phyloP scores from a whole-genome alignment of 2,113 vertebrate species.

The Neogobius melanostomus region DNA sequence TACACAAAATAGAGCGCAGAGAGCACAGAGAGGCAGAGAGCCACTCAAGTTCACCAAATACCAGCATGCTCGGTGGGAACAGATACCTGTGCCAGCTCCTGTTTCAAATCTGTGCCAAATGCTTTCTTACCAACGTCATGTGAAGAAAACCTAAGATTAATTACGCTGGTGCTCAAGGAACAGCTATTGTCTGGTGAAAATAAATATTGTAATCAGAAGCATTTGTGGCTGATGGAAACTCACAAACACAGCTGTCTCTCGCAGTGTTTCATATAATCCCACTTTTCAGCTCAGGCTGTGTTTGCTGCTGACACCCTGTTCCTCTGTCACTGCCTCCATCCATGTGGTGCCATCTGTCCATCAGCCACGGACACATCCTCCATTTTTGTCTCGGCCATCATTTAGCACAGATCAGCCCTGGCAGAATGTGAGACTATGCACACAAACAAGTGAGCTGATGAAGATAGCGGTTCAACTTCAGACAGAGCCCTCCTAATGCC shows the following conservation, averaged over 20 bases:
- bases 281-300: conserved; percentile 24
- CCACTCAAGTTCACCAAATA: conserved; percentile 23
- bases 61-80: conserved; percentile 20
- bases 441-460: conserved; percentile 10
- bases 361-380: conserved; percentile 35
- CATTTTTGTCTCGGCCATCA: conserved; percentile 50
- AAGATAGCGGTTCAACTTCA: conserved; percentile 25
- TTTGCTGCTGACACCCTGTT: conserved; percentile 35
- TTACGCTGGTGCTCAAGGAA: conserved; percentile 36
- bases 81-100: conserved; percentile 33
- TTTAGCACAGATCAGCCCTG: conserved; percentile 35
- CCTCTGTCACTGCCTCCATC: conserved; percentile 42
- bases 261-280: conserved; percentile 35
- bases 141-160: conserved; percentile 54
- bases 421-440: conserved; percentile 16
- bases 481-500: conserved; percentile 34
- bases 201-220: conserved; percentile 53
- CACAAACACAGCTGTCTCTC: conserved; percentile 48
- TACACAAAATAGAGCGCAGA: conserved; percentile 32
- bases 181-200: conserved; percentile 41
- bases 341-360: conserved; percentile 51
- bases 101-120: conserved; percentile 31
- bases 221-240: conserved; percentile 50
- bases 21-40: conserved; percentile 14
- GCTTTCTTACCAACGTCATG: conserved; percentile 30